Conservation (phyloP, 2,888 invertebrate genomes). For the Spisula solida region DNA sequence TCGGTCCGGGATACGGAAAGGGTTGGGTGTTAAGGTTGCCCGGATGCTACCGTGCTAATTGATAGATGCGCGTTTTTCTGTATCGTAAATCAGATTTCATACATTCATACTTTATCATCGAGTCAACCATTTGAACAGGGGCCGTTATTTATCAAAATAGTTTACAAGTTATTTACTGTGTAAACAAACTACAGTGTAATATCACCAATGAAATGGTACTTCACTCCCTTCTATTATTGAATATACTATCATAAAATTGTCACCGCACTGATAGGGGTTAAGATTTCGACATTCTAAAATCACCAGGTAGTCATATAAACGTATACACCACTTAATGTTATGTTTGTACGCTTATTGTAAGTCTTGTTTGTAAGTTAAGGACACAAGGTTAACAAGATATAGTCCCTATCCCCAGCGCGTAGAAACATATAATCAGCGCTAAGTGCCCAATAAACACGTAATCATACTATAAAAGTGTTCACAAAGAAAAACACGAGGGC, state of each 20-base stretch:
- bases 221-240: background rate
- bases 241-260: constrained; percentile 35
- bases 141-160: background rate
- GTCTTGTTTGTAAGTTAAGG: constrained; percentile 30
- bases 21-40: background rate
- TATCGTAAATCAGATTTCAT: background rate
- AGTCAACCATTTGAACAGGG: constrained; percentile 1
- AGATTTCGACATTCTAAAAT: constrained; percentile 36
- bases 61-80: background rate
- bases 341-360: constrained; percentile 41
- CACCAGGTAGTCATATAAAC: constrained; percentile 39
- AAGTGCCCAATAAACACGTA: constrained; percentile 22
- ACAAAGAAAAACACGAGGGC: background rate
- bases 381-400: constrained; percentile 36
- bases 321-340: constrained; percentile 55
- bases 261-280: constrained; percentile 40
- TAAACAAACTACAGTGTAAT: constrained; percentile 29
- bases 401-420: constrained; percentile 6
- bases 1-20: background rate
- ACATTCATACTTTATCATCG: background rate
- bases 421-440: constrained; percentile 15
- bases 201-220: constrained; percentile 49
- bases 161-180: constrained; percentile 36
- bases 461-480: background rate
- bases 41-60: background rate